Conservation (phyloP, 2,113 vertebrate species). For the Erpornis zantholeuca region DNA sequence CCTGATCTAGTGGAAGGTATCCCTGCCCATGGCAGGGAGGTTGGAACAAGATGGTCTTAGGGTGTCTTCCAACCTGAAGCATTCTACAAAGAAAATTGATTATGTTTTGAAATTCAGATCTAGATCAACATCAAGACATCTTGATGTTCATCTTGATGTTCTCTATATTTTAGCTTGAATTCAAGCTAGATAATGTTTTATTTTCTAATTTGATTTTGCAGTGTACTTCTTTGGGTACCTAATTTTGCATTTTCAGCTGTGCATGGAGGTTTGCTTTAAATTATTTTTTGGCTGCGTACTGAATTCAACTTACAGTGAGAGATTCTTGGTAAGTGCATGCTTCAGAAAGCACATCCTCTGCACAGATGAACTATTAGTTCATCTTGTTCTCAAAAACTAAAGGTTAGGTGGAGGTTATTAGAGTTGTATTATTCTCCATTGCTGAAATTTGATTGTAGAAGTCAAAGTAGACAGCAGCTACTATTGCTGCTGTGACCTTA, state of each 20-base stretch:
- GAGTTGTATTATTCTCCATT: background rate
- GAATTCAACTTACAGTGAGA: background rate
- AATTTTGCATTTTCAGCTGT: background rate
- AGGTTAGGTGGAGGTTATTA: background rate
- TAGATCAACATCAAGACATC: background rate
- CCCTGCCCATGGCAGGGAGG: background rate
- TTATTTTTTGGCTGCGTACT: background rate
- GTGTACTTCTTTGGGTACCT: background rate
- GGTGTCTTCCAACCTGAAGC: background rate
- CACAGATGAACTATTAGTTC: background rate
- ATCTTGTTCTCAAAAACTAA: background rate
- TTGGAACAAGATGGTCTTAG: background rate
- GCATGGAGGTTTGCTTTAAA: background rate
- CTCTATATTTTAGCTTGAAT: too few relatives aligned
- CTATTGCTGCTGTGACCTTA: background rate
- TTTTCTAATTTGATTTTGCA: background rate
- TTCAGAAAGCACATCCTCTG: background rate
- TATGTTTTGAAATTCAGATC: background rate
- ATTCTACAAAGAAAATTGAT: background rate
- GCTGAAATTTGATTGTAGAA: background rate
- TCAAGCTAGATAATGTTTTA: background rate
- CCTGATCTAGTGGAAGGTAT: background rate
- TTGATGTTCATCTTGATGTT: too few relatives aligned
- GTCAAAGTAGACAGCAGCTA: background rate
- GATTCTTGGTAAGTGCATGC: background rate